phyloP scores from a whole-genome alignment of 2,797 vertebrate species.

The Alectoris magna region DNA sequence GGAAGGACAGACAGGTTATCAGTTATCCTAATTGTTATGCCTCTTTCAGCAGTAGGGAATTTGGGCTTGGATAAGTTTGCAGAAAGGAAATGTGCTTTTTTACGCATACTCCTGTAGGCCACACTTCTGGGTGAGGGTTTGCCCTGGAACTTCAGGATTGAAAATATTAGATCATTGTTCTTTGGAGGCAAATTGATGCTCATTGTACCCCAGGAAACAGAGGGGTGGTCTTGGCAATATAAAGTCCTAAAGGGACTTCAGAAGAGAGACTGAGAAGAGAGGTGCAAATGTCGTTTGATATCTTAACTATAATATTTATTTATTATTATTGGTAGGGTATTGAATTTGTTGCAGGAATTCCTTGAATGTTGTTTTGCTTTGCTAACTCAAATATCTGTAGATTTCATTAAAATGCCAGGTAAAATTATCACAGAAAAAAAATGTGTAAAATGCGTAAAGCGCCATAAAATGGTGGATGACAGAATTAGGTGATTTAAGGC shows the following conservation, averaged over 20 bases:
- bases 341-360: background rate
- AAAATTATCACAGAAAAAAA: background rate
- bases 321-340: background rate
- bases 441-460: background rate
- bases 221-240: background rate
- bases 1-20: background rate
- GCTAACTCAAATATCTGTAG: background rate
- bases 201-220: background rate
- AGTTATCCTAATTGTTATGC: background rate
- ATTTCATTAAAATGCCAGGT: background rate
- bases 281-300: background rate
- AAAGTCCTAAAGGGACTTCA: background rate
- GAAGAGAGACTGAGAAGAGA: background rate
- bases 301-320: too few species aligned
- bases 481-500: background rate
- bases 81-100: background rate
- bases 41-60: background rate
- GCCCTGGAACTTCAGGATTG: background rate
- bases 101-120: background rate
- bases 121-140: fast-evolving
- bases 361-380: background rate
- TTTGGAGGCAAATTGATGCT: too few species aligned
- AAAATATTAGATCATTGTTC: background rate
- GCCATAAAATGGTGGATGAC: background rate
- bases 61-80: background rate